Evolutionary conservation across 2,797 vertebrate genomes (phyloP).

Genomic region (Thaleichthys pacificus): DNA sequence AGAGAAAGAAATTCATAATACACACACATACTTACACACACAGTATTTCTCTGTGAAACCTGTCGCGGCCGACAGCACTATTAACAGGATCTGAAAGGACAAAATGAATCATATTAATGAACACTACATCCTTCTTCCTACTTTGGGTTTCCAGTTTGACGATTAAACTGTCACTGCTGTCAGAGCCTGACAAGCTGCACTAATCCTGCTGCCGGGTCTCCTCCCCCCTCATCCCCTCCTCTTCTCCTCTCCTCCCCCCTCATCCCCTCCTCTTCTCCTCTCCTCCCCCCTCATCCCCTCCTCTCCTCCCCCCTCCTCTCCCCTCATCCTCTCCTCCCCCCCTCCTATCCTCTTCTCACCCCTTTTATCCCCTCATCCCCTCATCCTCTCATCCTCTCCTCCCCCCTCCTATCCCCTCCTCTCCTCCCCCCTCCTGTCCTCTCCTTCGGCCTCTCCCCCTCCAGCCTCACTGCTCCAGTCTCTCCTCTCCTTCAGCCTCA

Average conservation of each 20-base stretch:
- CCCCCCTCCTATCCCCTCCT: too few species aligned
- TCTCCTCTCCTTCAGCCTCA: too few species aligned
- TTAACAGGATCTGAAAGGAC: constrained; percentile 71
- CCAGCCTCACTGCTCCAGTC: constrained; percentile 37
- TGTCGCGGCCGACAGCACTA: constrained; percentile 56
- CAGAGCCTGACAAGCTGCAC: constrained; percentile 74
- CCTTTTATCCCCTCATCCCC: too few species aligned
- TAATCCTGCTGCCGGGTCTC: constrained; percentile 71
- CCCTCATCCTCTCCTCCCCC: too few species aligned
- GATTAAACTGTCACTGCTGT: constrained; percentile 77
- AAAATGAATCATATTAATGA: constrained; percentile 75
- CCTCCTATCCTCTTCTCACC: too few species aligned
- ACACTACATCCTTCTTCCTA: constrained; percentile 61
- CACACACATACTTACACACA: constrained; percentile 13
- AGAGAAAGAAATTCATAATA: constrained; percentile 28
- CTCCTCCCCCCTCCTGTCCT: too few species aligned
- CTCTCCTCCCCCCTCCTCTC: too few species aligned
- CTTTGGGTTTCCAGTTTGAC: constrained; percentile 48
- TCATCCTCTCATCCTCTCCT: too few species aligned
- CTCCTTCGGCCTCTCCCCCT: constrained; percentile 12
- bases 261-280: too few species aligned
- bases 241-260: not conserved
- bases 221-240: constrained; percentile 22
- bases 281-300: too few species aligned
- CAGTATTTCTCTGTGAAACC: constrained; percentile 26